These are phyloP conservation scores for Dromococcyx pavoninus DNA, from an alignment of 2,797 vertebrate genomes.

Conservation along the genomic window DNA sequence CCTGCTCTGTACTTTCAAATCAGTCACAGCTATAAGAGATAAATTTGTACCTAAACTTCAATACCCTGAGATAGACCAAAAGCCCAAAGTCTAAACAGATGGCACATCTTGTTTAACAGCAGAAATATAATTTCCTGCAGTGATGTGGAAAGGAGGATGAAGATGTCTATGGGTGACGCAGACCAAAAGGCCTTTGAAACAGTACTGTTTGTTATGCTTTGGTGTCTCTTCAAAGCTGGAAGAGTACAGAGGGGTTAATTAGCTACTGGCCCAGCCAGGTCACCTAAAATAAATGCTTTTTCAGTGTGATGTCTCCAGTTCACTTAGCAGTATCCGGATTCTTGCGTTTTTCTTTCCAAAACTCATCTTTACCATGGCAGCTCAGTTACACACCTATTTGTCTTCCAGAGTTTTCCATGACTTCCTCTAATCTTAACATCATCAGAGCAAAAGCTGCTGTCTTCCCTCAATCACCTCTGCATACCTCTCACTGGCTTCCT, in stretches of 20 bases:
- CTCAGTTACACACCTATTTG: background rate
- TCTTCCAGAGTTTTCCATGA: background rate
- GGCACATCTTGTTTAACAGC: background rate
- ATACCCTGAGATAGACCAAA: background rate
- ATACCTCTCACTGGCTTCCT: background rate
- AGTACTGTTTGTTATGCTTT: background rate
- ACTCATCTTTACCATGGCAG: background rate
- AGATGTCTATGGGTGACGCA: background rate
- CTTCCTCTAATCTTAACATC: background rate
- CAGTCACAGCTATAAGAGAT: background rate
- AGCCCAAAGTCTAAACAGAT: background rate
- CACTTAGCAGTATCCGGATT: background rate
- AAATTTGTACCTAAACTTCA: background rate
- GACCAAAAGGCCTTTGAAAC: background rate
- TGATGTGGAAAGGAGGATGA: background rate
- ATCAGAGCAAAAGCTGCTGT: background rate
- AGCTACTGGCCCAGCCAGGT: background rate
- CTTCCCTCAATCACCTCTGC: background rate
- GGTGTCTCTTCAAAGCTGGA: background rate
- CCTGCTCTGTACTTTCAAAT: constrained; percentile 42
- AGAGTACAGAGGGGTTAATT: background rate
- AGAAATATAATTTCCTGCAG: background rate
- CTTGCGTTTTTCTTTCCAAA: background rate
- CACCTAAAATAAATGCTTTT: background rate
- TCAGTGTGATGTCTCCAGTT: background rate